Percentiles rank a stretch among this genome's conserved stretches.
Conservation (phyloP, 2,888 invertebrate genomes). For the Noctua pronuba region DNA sequence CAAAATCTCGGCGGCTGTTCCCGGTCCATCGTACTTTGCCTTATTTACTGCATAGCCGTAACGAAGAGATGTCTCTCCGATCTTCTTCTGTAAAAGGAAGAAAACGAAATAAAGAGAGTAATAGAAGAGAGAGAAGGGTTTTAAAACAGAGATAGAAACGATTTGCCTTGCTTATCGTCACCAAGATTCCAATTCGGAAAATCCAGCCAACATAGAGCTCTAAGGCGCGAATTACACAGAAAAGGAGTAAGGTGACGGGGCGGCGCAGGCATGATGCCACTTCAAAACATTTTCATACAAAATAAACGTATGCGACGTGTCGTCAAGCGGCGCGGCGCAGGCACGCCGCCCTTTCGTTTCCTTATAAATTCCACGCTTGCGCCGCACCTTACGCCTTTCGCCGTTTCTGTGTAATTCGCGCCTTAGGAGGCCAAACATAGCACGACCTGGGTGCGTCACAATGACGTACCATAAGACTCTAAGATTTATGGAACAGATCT, state of each 20-base stretch:
- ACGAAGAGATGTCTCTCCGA: conserved; percentile 81
- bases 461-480: not conserved
- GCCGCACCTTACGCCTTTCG: too few relatives aligned
- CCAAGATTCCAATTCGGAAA: not conserved
- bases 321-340: too few relatives aligned
- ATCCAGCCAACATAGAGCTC: not conserved
- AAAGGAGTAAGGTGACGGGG: too few relatives aligned
- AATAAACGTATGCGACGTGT: too few relatives aligned
- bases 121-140: too few relatives aligned
- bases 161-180: not conserved
- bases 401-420: too few relatives aligned
- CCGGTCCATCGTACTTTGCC: conserved; percentile 84
- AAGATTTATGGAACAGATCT: not conserved
- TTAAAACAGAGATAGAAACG: not conserved
- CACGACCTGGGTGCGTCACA: not conserved
- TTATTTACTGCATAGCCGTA: conserved; percentile 82
- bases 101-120: not conserved
- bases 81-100: conserved; percentile 73
- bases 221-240: too few relatives aligned
- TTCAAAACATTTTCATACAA: too few relatives aligned
- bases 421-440: not conserved
- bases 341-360: too few relatives aligned
- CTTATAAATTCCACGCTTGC: too few relatives aligned
- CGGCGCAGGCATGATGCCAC: too few relatives aligned
- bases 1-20: conserved; percentile 89